These are phyloP conservation scores for Chrosomus eos DNA, from an alignment of 2,797 vertebrate genomes.

Conservation along the genomic window DNA sequence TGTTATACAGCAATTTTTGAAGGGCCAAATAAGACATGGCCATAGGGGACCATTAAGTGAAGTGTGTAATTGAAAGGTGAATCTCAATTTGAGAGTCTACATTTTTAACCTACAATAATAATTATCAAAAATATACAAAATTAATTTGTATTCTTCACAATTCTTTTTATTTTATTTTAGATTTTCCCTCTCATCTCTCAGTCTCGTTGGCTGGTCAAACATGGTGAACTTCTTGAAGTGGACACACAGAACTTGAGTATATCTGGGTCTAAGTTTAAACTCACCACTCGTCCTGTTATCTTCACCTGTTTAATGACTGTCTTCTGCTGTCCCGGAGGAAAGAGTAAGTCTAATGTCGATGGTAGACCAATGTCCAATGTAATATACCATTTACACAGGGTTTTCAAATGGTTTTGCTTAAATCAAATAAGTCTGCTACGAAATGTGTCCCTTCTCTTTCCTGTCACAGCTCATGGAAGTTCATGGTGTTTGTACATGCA, in stretches of 20 bases:
- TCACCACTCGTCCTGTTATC: conserved; percentile 88
- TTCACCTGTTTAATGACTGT: conserved; percentile 92
- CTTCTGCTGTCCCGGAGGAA: conserved; percentile 88
- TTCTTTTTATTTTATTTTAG: conserved; percentile 63
- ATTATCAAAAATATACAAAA: background rate
- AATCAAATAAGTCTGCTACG: conserved; percentile 4
- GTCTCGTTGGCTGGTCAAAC: conserved; percentile 92
- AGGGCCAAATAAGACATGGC: background rate
- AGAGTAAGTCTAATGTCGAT: conserved; percentile 81
- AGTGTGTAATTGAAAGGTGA: background rate
- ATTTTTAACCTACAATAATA: background rate
- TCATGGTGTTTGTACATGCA: conserved; percentile 88
- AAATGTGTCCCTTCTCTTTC: conserved; percentile 39
- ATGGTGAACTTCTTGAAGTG: conserved; percentile 88
- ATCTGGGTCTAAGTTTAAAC: conserved; percentile 85
- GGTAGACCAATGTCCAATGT: background rate
- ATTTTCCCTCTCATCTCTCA: conserved; percentile 93
- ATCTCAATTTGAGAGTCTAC: background rate
- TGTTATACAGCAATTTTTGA: background rate
- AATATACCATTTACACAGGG: no score
- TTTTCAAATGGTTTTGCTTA: no score
- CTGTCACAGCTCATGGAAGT: conserved; percentile 83
- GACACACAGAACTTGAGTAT: conserved; percentile 86
- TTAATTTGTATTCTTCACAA: background rate
- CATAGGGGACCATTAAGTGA: background rate